These are phyloP conservation scores for Myanophis thanlyinensis DNA, from an alignment of 2,113 vertebrate species.

Conservation along the genomic window DNA sequence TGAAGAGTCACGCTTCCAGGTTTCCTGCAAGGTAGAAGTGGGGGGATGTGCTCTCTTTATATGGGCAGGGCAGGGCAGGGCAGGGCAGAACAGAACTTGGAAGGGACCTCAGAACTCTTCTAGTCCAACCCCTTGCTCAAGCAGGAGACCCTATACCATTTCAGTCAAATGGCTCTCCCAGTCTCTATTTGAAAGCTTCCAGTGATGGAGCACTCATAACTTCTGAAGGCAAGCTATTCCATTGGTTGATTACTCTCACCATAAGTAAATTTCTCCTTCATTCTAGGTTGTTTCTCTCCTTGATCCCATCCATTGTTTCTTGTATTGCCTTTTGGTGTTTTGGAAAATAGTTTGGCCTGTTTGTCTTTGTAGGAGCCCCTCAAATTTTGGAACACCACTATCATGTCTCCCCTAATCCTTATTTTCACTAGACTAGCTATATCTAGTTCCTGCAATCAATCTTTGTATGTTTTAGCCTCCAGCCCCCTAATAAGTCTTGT, in stretches of 20 bases:
- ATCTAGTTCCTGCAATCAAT: neutral
- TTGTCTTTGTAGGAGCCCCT: neutral
- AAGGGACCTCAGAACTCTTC: neutral
- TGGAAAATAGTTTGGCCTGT: neutral
- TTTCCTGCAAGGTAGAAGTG: neutral
- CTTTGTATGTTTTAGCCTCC: neutral
- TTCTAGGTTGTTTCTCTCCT: neutral
- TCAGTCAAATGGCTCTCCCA: neutral
- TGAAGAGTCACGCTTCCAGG: neutral
- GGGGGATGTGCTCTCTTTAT: neutral
- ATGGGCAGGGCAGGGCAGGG: too few species aligned
- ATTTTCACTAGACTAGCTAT: neutral
- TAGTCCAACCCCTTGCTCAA: neutral
- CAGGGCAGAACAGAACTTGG: neutral
- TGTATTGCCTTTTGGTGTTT: neutral
- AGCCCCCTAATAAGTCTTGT: too few species aligned
- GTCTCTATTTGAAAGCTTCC: neutral
- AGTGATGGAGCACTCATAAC: neutral
- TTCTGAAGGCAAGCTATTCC: neutral
- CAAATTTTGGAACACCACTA: neutral
- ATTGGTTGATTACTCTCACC: neutral
- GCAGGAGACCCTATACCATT: neutral
- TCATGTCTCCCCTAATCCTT: neutral
- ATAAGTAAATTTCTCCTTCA: neutral
- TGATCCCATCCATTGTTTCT: neutral